Evolutionary conservation across 1,140 invertebrate genomes (phyloP), one percentile per base, ranked within the genome.

Genomic region (Drosophila kanapiae): DNA sequence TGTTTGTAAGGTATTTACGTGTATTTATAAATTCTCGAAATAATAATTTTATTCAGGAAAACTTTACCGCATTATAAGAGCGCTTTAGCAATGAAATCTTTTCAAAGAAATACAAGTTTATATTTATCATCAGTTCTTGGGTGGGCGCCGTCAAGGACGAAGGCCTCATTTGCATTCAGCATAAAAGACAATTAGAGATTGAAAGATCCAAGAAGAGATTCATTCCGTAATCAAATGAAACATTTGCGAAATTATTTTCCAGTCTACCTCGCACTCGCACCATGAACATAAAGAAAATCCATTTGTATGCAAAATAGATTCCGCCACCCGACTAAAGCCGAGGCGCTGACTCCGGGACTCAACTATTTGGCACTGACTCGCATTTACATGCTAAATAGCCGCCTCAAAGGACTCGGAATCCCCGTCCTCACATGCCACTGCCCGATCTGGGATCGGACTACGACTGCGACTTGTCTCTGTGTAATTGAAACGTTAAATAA

Each of bases 401-500:
- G 59, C 31, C 48, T 65, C 63, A 77, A 84, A 80, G 63, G 49
- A 69, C 70, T 58, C 75, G 71, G 78, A 65, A 70, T 40, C 37
- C 53, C 31, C 48, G 13, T 10, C 49, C 61, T 58, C 65, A 51
- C 31, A 60, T 70, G 67, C 63, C 65, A 53, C 27, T 43, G 27
- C 75, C 80, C 80, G 78, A 90, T 82, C 79, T 68, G 43, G 68
- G 64, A 75, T 70, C 78, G 78, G 53, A 49, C 62, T 48, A 31
- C 29, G 63, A 27, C 78, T 67, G 56, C 37, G 48, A 48, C 29
- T 68, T 33, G 67, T 68, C 62, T 38, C 37, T 59, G 67, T 85
- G 75, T 90, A 90, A 90, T 90, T 90, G 85, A 90, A 88, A 90
- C 64, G 81, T 84, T 88, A 88, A 88, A 88, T 90, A 90, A 88